Percentiles rank a stretch among this genome's conserved stretches.
Evolutionary conservation across 2,113 vertebrate species (phyloP).

Genomic region (Chauna torquata): DNA sequence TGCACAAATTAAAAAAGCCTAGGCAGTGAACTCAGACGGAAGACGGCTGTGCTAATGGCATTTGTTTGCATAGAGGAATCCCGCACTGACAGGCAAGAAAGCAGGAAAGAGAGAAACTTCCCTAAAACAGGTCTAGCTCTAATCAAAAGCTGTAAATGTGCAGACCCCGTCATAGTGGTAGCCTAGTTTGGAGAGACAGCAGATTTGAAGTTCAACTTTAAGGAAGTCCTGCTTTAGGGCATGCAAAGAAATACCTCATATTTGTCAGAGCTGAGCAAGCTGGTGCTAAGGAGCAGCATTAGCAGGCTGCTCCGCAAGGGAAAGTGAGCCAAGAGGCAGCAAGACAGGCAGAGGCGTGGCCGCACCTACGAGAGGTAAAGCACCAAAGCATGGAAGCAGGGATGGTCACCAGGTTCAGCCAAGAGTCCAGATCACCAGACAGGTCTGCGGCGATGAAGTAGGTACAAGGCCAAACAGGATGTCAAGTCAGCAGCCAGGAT

Average conservation of each 20-base stretch:
- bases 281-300: background rate
- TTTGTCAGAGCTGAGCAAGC: background rate
- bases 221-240: background rate
- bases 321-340: background rate
- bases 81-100: fast-evolving
- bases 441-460: background rate
- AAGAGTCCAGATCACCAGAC: background rate
- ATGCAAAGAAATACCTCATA: background rate
- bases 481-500: background rate
- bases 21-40: background rate
- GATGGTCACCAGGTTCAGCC: background rate
- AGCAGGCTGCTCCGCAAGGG: background rate
- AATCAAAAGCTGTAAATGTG: background rate
- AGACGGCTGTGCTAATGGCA: background rate
- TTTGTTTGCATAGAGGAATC: background rate
- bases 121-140: background rate
- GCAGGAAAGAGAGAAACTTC: background rate
- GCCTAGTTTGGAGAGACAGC: background rate
- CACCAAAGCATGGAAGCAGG: fast-evolving
- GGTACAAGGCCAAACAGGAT: background rate
- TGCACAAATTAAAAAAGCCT: background rate
- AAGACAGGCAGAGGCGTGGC: background rate
- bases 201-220: background rate
- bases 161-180: background rate
- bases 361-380: background rate